These are phyloP conservation scores for Monochamus alternatus DNA, from an alignment of 2,888 invertebrate species.

Conservation along the genomic window DNA sequence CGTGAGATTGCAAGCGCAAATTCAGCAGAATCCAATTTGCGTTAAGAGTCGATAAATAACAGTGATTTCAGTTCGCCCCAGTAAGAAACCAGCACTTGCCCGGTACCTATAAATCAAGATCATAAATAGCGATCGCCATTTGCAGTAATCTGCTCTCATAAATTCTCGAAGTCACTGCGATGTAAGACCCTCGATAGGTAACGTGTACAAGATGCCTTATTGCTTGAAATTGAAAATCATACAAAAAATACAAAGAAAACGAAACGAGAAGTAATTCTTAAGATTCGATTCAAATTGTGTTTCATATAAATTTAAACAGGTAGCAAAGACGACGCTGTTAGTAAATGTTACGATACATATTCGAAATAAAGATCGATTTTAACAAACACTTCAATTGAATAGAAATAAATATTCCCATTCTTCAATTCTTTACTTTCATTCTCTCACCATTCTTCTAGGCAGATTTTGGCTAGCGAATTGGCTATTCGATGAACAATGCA, in stretches of 20 bases:
- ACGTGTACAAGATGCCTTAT: neutral
- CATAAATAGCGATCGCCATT: constrained; percentile 43
- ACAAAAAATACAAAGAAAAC: neutral
- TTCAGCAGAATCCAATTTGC: neutral
- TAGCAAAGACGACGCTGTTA: too few relatives aligned
- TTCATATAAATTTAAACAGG: too few relatives aligned
- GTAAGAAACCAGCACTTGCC: constrained; percentile 9
- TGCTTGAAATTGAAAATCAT: constrained; percentile 12
- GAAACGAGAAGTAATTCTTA: too few relatives aligned
- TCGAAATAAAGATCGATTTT: too few relatives aligned
- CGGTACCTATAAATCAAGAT: constrained; percentile 29
- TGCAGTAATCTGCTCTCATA: constrained; percentile 36
- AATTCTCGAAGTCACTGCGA: constrained; percentile 42
- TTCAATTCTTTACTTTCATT: too few relatives aligned
- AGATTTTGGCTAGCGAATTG: too few relatives aligned
- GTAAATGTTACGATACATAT: too few relatives aligned
- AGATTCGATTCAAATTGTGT: too few relatives aligned
- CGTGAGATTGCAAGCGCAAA: neutral
- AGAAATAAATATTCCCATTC: too few relatives aligned
- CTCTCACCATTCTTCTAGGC: too few relatives aligned
- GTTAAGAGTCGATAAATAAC: constrained; percentile 23
- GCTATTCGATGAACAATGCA: too few relatives aligned
- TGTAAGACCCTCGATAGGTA: neutral
- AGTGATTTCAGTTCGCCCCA: constrained; percentile 5
- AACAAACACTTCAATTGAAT: too few relatives aligned